Percentiles rank a stretch among this genome's conserved stretches.
Evolutionary conservation across 1,140 invertebrate species (phyloP).

Genomic region (Diprion similis): DNA sequence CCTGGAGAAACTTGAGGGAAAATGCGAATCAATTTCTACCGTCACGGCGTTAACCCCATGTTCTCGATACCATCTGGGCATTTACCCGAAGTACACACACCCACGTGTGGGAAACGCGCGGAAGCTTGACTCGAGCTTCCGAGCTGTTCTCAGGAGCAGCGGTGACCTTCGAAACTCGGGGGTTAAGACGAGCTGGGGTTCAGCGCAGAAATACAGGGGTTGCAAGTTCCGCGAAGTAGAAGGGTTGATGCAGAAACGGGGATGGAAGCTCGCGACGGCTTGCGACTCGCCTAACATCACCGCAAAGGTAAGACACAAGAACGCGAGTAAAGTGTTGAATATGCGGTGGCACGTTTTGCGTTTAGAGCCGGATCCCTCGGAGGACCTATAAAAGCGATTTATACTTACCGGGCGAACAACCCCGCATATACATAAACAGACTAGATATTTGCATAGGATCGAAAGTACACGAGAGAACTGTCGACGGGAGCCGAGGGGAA

Average conservation of each 20-base stretch:
- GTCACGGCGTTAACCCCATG: neutral
- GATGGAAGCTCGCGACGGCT: too few species aligned
- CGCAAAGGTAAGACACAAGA: slow-evolving; percentile 1
- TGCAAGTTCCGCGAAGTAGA: too few species aligned
- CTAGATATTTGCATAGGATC: slow-evolving; percentile 2
- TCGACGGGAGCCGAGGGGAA: neutral
- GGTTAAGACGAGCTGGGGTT: too few species aligned
- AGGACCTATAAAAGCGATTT: slow-evolving; percentile 7
- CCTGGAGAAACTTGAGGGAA: neutral
- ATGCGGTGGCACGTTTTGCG: slow-evolving; percentile 6
- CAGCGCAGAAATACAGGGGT: too few species aligned
- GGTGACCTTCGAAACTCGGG: too few species aligned
- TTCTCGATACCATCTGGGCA: neutral
- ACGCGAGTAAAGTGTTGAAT: neutral
- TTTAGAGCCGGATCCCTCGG: slow-evolving; percentile 4
- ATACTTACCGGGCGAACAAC: neutral
- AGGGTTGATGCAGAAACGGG: too few species aligned
- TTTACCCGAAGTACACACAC: neutral
- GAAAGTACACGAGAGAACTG: slow-evolving; percentile 1
- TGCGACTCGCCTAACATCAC: neutral
- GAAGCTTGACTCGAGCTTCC: too few species aligned
- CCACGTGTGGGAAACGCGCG: neutral
- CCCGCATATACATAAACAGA: slow-evolving; percentile 3
- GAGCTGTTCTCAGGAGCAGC: too few species aligned
- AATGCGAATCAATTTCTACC: neutral